These are phyloP conservation scores for Catonia carolina DNA, from an alignment of 2,888 invertebrate genomes.

Conservation along the genomic window DNA sequence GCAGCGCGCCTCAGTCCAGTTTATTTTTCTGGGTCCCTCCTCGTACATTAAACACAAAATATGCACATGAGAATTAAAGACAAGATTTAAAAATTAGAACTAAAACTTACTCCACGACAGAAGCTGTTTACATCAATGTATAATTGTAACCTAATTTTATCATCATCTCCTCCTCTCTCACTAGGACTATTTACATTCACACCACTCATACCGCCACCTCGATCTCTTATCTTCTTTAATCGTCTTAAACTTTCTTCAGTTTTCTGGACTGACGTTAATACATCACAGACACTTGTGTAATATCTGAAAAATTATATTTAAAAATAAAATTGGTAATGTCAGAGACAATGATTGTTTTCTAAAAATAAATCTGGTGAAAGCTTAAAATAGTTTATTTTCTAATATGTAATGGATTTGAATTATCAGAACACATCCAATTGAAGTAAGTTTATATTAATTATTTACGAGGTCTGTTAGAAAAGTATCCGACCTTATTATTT, in stretches of 20 bases:
- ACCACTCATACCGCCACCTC: slow-evolving; percentile 43
- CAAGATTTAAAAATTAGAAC: background rate
- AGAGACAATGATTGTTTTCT: too few relatives aligned
- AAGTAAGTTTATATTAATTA: too few relatives aligned
- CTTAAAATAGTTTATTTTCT: too few relatives aligned
- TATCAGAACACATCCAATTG: too few relatives aligned
- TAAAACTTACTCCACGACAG: slow-evolving; percentile 49
- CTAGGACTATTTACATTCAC: slow-evolving; percentile 41
- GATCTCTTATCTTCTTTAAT: slow-evolving; percentile 75
- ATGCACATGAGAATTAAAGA: background rate
- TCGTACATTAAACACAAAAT: too few relatives aligned
- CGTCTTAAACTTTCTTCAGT: slow-evolving; percentile 91
- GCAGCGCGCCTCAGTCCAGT: too few relatives aligned
- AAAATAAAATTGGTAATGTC: slow-evolving; percentile 5
- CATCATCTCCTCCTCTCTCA: slow-evolving; percentile 75
- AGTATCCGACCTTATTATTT: too few relatives aligned
- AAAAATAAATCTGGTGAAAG: too few relatives aligned
- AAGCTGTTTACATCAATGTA: slow-evolving; percentile 78
- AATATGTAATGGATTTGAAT: too few relatives aligned
- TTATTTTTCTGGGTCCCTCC: too few relatives aligned
- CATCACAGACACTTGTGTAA: slow-evolving; percentile 70
- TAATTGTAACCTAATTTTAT: slow-evolving; percentile 88
- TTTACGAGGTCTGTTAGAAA: too few relatives aligned
- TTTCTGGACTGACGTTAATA: slow-evolving; percentile 86
- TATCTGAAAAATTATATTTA: slow-evolving; percentile 45